A percentile compares a stretch with the other conserved stretches of the same genome.
Evolutionary conservation across 2,888 invertebrate genomes (phyloP).

Genomic region (Epistrophe eligans): DNA sequence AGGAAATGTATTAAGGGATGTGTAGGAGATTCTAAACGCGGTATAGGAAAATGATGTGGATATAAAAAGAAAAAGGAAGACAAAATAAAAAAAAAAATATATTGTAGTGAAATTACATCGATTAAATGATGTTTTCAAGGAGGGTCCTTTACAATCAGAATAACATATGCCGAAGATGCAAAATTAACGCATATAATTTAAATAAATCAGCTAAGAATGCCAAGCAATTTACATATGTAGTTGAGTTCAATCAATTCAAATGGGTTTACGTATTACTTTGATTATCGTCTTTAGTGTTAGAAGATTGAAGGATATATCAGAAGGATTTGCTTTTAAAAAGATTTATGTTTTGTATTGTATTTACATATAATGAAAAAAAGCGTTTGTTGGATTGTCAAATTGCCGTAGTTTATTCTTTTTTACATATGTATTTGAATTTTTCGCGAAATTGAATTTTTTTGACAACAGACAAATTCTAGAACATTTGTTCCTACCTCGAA

Average conservation of each 20-base stretch:
- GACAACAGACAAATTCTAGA: too few species aligned
- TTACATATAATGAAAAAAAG: neutral
- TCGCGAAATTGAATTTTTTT: neutral
- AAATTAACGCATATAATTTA: conserved; percentile 64
- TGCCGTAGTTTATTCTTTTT: neutral
- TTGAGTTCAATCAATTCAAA: conserved; percentile 11
- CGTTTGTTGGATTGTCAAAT: neutral
- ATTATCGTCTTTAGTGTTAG: neutral
- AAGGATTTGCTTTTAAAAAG: neutral
- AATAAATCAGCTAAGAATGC: conserved; percentile 54
- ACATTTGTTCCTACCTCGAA: too few species aligned
- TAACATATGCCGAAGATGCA: conserved; percentile 60
- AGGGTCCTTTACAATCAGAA: conserved; percentile 63
- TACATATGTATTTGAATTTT: neutral
- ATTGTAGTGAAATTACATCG: conserved; percentile 65
- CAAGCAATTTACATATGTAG: neutral
- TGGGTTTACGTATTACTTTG: neutral
- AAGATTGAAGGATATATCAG: neutral
- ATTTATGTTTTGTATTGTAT: neutral
- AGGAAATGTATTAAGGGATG: conserved; percentile 7
- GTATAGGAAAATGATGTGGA: neutral
- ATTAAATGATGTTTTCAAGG: conserved; percentile 61
- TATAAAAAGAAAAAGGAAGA: neutral
- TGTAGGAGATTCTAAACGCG: conserved; percentile 32
- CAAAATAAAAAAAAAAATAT: neutral